A percentile compares a stretch with the other conserved stretches of the same genome.
Evolutionary conservation across 2,113 vertebrate genomes (phyloP).

Genomic region (Hydrolagus affinis): DNA sequence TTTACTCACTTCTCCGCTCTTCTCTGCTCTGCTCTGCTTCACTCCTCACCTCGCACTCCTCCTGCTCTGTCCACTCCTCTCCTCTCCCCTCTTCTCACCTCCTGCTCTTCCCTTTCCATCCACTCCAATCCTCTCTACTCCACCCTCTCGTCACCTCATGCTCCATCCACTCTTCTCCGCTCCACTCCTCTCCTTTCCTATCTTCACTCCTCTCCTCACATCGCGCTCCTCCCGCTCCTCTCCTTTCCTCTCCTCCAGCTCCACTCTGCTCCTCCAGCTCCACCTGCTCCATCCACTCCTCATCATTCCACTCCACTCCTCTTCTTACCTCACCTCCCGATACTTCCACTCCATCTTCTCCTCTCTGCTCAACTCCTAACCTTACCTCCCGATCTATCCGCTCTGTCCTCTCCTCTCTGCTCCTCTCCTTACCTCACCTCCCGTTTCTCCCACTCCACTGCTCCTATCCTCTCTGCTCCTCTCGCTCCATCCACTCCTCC

Average conservation of each 20-base stretch:
- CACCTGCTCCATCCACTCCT: neutral
- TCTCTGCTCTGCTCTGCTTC: neutral
- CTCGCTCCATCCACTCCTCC: too few relatives aligned
- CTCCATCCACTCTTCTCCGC: neutral
- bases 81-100: neutral
- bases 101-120: neutral
- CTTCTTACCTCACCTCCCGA: neutral
- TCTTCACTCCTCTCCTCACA: neutral
- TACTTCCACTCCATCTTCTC: neutral
- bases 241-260: neutral
- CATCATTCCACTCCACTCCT: neutral
- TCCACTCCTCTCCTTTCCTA: too few relatives aligned
- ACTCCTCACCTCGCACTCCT: neutral
- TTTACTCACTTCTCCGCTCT: neutral
- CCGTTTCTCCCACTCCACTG: neutral
- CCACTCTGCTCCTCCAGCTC: neutral
- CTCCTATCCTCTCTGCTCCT: too few relatives aligned
- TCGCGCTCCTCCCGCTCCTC: neutral
- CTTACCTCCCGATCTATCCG: neutral
- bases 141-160: neutral
- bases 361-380: neutral
- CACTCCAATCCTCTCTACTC: neutral
- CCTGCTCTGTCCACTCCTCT: neutral
- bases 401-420: too few relatives aligned
- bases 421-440: too few relatives aligned